phyloP scores from a whole-genome alignment of 2,888 invertebrate genomes.

The Atethmia centrago region DNA sequence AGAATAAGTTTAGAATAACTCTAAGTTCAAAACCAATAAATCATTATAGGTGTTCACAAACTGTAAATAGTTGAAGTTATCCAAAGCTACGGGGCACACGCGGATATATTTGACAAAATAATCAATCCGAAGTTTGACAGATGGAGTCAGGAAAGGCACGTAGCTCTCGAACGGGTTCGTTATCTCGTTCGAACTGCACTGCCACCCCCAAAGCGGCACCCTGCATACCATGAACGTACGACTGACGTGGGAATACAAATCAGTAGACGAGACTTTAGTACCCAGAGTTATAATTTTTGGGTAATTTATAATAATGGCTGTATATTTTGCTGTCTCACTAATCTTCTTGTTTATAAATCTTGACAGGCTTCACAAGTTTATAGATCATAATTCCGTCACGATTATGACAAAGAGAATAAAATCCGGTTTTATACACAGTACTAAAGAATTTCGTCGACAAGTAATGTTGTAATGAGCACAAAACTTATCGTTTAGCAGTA shows the following conservation, averaged over 20 bases:
- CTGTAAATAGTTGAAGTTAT: conserved; percentile 39
- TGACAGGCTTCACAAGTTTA: conserved; percentile 27
- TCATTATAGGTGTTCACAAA: conserved; percentile 21
- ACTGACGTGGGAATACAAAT: conserved; percentile 57
- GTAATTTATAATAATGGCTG: not conserved
- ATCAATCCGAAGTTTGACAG: conserved; percentile 83
- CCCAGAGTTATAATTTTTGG: not conserved
- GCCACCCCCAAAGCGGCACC: conserved; percentile 65
- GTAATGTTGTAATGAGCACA: not conserved
- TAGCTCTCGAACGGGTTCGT: conserved; percentile 78
- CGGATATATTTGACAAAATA: conserved; percentile 78
- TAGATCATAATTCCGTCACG: conserved; percentile 17
- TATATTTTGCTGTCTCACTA: conserved; percentile 33
- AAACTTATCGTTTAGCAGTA: conserved; percentile 14
- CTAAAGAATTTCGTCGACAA: conserved; percentile 16
- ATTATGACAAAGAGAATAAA: conserved; percentile 39
- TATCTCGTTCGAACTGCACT: conserved; percentile 77
- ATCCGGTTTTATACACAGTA: conserved; percentile 18
- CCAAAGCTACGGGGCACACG: conserved; percentile 32
- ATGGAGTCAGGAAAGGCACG: conserved; percentile 78
- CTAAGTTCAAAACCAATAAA: conserved; percentile 25
- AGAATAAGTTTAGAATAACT: no score
- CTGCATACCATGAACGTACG: conserved; percentile 64
- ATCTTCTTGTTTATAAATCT: conserved; percentile 48
- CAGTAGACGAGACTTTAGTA: conserved; percentile 54